A percentile compares a stretch with the other conserved stretches of the same genome.
Conservation (phyloP, 2,888 invertebrate species). For the Ptychoptera albimana region DNA sequence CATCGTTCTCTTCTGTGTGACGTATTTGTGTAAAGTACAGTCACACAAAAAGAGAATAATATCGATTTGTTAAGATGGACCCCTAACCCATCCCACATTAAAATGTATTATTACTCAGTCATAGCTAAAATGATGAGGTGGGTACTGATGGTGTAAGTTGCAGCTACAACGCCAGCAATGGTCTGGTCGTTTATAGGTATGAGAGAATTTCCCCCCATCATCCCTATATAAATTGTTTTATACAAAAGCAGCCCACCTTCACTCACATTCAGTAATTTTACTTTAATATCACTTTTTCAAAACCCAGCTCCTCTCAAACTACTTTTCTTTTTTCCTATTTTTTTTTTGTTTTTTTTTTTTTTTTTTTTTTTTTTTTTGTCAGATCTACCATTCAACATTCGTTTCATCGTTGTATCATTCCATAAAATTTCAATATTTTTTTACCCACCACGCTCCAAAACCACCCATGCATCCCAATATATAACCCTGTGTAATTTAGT, state of each 20-base stretch:
- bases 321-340: too few species aligned
- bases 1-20: constrained; percentile 3
- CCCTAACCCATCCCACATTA: constrained; percentile 8
- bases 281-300: constrained; percentile 8
- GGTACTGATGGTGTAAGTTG: too few species aligned
- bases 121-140: too few species aligned
- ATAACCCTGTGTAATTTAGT: constrained; percentile 18
- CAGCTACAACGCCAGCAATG: too few species aligned
- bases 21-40: constrained; percentile 5
- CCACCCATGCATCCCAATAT: constrained; percentile 3
- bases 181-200: too few species aligned
- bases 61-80: constrained; percentile 43
- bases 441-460: too few species aligned
- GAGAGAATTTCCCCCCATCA: constrained; percentile 2
- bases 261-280: constrained; percentile 13
- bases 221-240: constrained; percentile 6
- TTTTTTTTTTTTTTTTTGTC: too few species aligned
- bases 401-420: too few species aligned
- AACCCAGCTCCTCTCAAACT: constrained; percentile 8
- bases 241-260: constrained; percentile 24
- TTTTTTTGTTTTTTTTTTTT: too few species aligned
- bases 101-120: too few species aligned
- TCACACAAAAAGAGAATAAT: constrained; percentile 24
- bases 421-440: too few species aligned
- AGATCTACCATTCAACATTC: too few species aligned